Conservation (phyloP, 2,113 vertebrate species). For the Phalacrocorax pelagicus region DNA sequence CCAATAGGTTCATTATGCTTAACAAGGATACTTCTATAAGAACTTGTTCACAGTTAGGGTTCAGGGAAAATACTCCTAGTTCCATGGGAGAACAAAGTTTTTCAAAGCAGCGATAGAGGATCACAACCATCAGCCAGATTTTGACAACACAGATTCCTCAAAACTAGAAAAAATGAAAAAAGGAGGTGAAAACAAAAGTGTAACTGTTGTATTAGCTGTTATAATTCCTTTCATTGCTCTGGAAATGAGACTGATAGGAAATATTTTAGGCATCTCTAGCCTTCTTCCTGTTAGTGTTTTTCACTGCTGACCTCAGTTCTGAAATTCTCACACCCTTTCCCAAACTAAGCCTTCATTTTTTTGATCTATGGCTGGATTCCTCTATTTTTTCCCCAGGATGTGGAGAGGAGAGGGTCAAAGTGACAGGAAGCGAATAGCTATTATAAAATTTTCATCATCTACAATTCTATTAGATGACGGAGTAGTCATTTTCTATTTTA, state of each 20-base stretch:
- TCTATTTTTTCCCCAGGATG: constrained; percentile 43
- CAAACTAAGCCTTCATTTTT: constrained; percentile 11
- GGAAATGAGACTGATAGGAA: background rate
- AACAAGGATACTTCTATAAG: background rate
- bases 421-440: background rate
- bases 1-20: background rate
- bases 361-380: background rate
- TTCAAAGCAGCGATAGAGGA: background rate
- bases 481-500: background rate
- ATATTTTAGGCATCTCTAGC: background rate
- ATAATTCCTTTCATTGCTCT: background rate
- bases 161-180: background rate
- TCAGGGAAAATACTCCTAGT: background rate
- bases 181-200: background rate
- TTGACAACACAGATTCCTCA: background rate
- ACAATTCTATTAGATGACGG: background rate
- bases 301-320: background rate
- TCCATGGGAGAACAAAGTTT: background rate
- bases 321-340: constrained; percentile 34
- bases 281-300: constrained; percentile 37
- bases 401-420: background rate
- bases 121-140: background rate
- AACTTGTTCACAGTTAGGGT: background rate
- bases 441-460: background rate
- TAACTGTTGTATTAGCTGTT: background rate